A percentile compares a stretch with the other conserved stretches of the same genome.
Evolutionary conservation across 2,797 vertebrate genomes (phyloP).

Genomic region (Phyllotis vaccarum): DNA sequence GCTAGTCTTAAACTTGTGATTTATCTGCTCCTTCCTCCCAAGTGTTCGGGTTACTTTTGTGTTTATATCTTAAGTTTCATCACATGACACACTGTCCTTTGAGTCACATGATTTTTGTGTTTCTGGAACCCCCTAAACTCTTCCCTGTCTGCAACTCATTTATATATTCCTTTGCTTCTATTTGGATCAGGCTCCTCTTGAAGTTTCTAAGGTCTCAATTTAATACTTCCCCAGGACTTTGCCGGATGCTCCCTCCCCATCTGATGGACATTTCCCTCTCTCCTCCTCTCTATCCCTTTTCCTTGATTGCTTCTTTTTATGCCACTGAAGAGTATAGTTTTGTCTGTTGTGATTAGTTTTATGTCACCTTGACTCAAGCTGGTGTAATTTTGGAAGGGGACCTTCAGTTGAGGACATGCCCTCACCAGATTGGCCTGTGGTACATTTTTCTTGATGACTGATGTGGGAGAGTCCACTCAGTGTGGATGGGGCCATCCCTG

Average conservation of each 20-base stretch:
- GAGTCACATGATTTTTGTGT: slow-evolving; percentile 18
- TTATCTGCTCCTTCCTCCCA: too few relatives aligned
- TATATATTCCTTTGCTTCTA: neutral
- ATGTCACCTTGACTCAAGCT: neutral
- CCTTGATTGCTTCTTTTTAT: slow-evolving; percentile 30
- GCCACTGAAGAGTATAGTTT: slow-evolving; percentile 18
- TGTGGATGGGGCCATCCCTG: neutral
- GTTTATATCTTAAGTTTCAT: slow-evolving; percentile 17
- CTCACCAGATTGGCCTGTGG: neutral
- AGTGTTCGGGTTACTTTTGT: neutral
- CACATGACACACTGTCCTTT: neutral
- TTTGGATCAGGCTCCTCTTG: neutral
- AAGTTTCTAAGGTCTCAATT: slow-evolving; percentile 19
- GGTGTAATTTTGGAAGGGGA: neutral
- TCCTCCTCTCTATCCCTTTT: neutral
- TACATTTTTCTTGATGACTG: neutral
- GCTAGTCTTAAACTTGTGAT: neutral
- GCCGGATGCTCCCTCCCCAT: neutral
- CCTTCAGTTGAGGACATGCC: neutral
- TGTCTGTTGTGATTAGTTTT: neutral
- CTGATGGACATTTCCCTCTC: neutral
- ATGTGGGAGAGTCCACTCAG: neutral
- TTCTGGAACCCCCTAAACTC: slow-evolving; percentile 1
- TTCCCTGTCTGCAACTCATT: neutral
- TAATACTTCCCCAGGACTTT: slow-evolving; percentile 26